Percentiles rank a stretch among this genome's conserved stretches.
Conservation (phyloP, 2,113 vertebrate genomes). For the Seriola dumerili region DNA sequence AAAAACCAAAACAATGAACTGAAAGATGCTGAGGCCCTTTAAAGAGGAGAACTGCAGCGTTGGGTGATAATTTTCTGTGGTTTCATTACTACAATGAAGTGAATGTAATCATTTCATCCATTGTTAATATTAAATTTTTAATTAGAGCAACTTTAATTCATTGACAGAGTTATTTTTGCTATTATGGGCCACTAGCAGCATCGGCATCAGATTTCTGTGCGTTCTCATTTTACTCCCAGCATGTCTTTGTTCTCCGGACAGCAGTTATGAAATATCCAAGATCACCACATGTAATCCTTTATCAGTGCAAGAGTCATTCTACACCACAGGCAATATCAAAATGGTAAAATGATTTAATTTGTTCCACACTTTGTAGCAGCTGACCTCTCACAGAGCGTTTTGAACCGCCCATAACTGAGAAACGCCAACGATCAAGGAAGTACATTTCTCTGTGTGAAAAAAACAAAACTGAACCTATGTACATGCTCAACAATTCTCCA, state of each 20-base stretch:
- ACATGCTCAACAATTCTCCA: slow-evolving; percentile 5
- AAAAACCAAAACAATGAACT: slow-evolving; percentile 11
- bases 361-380: not conserved
- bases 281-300: not conserved
- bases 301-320: not conserved
- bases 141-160: not conserved
- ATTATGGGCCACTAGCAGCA: not conserved
- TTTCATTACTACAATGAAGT: not conserved
- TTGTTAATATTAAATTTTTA: not conserved
- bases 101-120: not conserved
- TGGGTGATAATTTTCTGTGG: not conserved
- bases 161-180: not conserved
- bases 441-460: not conserved
- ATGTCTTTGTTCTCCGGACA: not conserved
- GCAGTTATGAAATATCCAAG: not conserved
- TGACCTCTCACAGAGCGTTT: slow-evolving; percentile 1
- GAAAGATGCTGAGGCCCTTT: not conserved
- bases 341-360: not conserved
- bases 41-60: not conserved
- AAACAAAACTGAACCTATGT: not conserved
- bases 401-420: not conserved
- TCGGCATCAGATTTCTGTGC: not conserved
- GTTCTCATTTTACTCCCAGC: not conserved
- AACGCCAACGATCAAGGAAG: not conserved
- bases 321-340: not conserved